Percentiles rank a stretch among this genome's conserved stretches.
phyloP scores from a whole-genome alignment of 2,113 vertebrate genomes.

The Platichthys flesus region DNA sequence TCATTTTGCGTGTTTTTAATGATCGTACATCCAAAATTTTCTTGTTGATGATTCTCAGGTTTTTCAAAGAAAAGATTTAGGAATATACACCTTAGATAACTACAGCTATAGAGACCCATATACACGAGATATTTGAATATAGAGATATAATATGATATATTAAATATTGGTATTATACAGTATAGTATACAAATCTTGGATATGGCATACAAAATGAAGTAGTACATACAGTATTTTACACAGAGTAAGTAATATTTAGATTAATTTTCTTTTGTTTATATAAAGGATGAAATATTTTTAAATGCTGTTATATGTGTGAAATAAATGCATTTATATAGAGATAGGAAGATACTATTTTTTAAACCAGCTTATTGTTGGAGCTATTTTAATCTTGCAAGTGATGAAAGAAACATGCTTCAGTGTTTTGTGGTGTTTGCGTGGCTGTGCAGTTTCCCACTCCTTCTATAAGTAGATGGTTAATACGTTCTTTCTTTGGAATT shows the following conservation, averaged over 20 bases:
- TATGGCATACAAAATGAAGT: no score
- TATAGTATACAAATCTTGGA: no score
- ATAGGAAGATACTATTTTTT: neutral
- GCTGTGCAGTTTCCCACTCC: neutral
- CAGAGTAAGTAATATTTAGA: no score
- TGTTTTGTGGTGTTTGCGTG: neutral
- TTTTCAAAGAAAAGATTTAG: neutral
- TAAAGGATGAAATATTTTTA: no score
- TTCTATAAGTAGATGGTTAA: slow-evolving; percentile 6
- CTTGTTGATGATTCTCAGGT: neutral
- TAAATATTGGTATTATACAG: neutral
- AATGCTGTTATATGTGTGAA: no score
- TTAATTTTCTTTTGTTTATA: no score
- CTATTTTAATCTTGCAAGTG: neutral
- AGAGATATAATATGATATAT: neutral
- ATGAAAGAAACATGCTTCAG: neutral
- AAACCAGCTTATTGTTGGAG: neutral
- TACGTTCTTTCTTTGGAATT: slow-evolving; percentile 5
- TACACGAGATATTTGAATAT: no score
- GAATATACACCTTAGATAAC: neutral
- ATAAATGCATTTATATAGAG: neutral
- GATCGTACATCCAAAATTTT: neutral
- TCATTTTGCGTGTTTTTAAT: neutral
- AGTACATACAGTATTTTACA: no score
- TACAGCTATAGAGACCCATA: no score